These are phyloP conservation scores for Hermatobates lingyangjiaoensis DNA, from an alignment of 1,140 invertebrate genomes.

Conservation along the genomic window DNA sequence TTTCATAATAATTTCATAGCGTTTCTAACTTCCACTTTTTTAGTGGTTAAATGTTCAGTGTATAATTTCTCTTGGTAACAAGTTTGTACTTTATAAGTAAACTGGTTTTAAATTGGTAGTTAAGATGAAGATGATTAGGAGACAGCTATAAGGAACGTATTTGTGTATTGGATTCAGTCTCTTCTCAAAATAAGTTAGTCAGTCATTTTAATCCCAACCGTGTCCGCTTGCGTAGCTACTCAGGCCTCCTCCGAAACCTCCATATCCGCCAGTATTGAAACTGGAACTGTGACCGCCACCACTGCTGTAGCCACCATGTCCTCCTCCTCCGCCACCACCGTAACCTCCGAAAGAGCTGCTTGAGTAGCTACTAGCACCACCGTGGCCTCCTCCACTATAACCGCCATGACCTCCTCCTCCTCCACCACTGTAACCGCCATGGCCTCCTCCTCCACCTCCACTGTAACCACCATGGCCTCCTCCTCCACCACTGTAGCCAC, in stretches of 20 bases:
- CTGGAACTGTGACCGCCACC: slow-evolving; percentile 3
- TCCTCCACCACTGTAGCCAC: slow-evolving; percentile 4
- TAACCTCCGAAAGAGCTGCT: slow-evolving; percentile 3
- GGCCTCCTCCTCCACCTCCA: too few species aligned
- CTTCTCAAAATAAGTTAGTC: not conserved
- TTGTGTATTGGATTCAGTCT: not conserved
- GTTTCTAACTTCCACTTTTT: too few species aligned
- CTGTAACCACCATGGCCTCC: slow-evolving; percentile 3
- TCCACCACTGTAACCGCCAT: slow-evolving; percentile 7
- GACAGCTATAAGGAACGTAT: not conserved
- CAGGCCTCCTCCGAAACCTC: not conserved
- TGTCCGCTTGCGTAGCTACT: not conserved
- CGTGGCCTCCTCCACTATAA: slow-evolving; percentile 2
- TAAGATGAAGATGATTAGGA: not conserved
- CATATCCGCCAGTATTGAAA: slow-evolving; percentile 1
- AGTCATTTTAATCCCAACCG: not conserved
- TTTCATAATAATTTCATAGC: too few species aligned
- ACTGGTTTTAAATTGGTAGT: too few species aligned
- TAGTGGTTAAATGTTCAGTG: too few species aligned
- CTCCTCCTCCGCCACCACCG: not conserved
- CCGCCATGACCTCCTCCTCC: slow-evolving; percentile 1
- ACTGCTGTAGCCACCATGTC: slow-evolving; percentile 1
- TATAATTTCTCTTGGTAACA: too few species aligned
- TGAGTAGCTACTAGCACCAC: slow-evolving; percentile 1
- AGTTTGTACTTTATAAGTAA: too few species aligned